Evolutionary conservation across 2,113 vertebrate species (phyloP).

Genomic region (Ptilorrhoa leucosticta): DNA sequence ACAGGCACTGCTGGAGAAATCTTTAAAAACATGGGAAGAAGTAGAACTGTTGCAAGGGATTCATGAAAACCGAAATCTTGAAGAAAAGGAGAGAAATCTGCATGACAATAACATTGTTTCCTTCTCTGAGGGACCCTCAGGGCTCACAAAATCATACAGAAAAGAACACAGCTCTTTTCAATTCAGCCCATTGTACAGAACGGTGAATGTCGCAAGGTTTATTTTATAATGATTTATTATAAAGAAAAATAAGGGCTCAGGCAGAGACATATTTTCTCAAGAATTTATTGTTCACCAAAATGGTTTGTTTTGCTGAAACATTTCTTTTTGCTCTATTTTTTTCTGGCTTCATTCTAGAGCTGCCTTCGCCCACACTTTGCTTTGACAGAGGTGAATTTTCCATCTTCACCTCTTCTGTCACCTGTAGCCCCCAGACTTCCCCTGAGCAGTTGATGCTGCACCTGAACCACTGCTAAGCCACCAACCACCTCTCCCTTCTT

Average conservation of each 20-base stretch:
- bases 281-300: constrained; percentile 55
- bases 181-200: constrained; percentile 17
- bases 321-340: background rate
- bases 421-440: background rate
- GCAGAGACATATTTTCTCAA: constrained; percentile 39
- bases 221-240: constrained; percentile 53
- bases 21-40: background rate
- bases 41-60: constrained; percentile 12
- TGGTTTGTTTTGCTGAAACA: constrained; percentile 51
- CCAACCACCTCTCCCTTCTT: background rate
- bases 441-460: background rate
- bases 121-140: constrained; percentile 30
- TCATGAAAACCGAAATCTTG: background rate
- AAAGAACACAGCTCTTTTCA: constrained; percentile 44
- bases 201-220: background rate
- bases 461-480: background rate
- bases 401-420: background rate
- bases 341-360: background rate
- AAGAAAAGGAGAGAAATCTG: constrained; percentile 59
- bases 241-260: constrained; percentile 47
- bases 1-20: background rate
- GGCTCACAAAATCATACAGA: constrained; percentile 10
- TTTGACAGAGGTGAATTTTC: background rate
- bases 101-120: constrained; percentile 66
- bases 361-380: background rate